These are phyloP conservation scores for Uropsilus gracilis DNA, from an alignment of 2,113 vertebrate genomes.

Conservation along the genomic window DNA sequence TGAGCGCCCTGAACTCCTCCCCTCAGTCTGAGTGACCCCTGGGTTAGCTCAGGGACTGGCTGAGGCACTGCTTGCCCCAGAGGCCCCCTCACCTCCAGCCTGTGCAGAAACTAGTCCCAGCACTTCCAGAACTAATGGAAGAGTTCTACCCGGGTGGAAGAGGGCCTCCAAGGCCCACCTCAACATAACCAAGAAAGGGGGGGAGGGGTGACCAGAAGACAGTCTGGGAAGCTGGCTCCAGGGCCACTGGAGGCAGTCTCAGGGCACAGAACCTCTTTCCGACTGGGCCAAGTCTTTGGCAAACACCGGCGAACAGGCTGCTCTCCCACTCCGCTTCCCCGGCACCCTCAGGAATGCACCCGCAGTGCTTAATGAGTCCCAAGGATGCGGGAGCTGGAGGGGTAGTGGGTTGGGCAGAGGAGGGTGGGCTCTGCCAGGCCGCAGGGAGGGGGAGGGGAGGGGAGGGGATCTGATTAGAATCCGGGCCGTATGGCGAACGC, in stretches of 20 bases:
- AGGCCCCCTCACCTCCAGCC: not conserved
- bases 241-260: not conserved
- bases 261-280: not conserved
- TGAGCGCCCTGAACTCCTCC: not conserved
- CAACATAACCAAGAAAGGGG: not conserved
- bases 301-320: not conserved
- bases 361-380: slow-evolving; percentile 19
- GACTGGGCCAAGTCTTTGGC: not conserved
- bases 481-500: slow-evolving; percentile 80
- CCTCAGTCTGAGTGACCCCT: not conserved
- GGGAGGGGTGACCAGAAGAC: not conserved
- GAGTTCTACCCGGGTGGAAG: not conserved
- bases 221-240: not conserved
- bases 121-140: not conserved
- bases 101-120: not conserved
- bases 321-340: not conserved
- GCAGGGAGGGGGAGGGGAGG: not conserved
- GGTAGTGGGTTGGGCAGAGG: slow-evolving; percentile 29
- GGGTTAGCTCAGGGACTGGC: not conserved
- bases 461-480: slow-evolving; percentile 81
- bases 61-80: not conserved
- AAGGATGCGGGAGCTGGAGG: not conserved
- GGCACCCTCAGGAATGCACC: not conserved
- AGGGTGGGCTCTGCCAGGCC: slow-evolving; percentile 11
- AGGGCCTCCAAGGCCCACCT: not conserved